Evolutionary conservation across 2,113 vertebrate genomes (phyloP).

Genomic region (Probosciger aterrimus): DNA sequence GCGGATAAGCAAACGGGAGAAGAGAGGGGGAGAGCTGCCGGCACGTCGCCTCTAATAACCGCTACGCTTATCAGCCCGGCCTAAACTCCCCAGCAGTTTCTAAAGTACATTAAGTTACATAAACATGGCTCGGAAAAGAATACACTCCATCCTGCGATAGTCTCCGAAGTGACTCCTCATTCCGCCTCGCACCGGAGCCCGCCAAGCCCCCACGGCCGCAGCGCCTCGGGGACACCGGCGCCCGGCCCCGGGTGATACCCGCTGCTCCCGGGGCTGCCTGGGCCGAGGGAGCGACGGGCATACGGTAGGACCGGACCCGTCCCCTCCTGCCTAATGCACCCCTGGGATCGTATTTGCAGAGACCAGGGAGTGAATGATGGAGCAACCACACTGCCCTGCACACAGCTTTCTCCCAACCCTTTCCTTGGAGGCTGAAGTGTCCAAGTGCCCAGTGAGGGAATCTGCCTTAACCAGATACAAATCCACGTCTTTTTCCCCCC

Average conservation of each 20-base stretch:
- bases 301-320: too few species aligned
- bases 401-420: background rate
- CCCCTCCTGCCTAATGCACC: background rate
- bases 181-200: background rate
- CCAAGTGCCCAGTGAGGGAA: background rate
- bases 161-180: conserved; percentile 67
- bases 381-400: background rate
- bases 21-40: conserved; percentile 24
- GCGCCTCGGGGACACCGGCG: background rate
- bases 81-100: conserved; percentile 54
- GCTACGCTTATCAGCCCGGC: conserved; percentile 70
- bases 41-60: conserved; percentile 51
- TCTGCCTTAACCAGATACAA: background rate
- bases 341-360: background rate
- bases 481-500: rapidly evolving
- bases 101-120: conserved; percentile 72
- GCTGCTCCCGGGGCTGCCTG: background rate
- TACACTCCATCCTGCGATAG: conserved; percentile 37
- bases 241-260: background rate
- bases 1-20: conserved; percentile 21
- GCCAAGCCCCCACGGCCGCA: background rate
- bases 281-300: too few species aligned
- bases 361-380: background rate
- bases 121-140: conserved; percentile 68
- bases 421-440: background rate